phyloP scores from a whole-genome alignment of 1,140 invertebrate genomes.

The Drosophila erecta region DNA sequence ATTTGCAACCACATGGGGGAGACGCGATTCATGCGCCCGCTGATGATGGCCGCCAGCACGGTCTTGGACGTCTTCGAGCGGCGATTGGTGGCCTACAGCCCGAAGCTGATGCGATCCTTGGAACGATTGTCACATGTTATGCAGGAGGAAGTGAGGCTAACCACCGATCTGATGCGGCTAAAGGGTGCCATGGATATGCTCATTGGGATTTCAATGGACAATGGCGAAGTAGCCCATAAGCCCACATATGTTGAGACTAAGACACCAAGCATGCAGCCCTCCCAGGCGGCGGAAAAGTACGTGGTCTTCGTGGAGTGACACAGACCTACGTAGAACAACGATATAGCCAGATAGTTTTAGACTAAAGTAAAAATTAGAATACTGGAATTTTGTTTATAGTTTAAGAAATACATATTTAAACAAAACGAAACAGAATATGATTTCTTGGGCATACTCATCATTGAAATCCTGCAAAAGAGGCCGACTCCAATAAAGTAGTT shows the following conservation, averaged over 20 bases:
- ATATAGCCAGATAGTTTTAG: neutral
- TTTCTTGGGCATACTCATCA: no score
- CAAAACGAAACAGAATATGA: no score
- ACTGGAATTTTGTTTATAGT: no score
- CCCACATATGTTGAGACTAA: conserved; percentile 12
- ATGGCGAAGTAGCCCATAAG: conserved; percentile 16
- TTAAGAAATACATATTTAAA: no score
- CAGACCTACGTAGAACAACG: neutral
- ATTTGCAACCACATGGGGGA: conserved; percentile 91
- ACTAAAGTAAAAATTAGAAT: neutral
- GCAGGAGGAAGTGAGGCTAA: conserved; percentile 88
- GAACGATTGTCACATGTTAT: conserved; percentile 87
- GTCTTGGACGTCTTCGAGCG: conserved; percentile 91
- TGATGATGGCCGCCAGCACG: conserved; percentile 90
- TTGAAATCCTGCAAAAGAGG: no score
- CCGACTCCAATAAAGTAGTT: neutral
- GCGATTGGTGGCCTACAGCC: conserved; percentile 61
- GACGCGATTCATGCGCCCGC: conserved; percentile 89
- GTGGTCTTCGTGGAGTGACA: conserved; percentile 55
- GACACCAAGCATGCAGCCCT: conserved; percentile 48
- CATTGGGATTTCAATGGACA: conserved; percentile 86
- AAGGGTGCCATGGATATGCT: conserved; percentile 90
- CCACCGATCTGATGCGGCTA: conserved; percentile 87
- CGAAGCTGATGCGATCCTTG: conserved; percentile 87
- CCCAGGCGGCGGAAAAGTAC: conserved; percentile 51